Evolutionary conservation across 2,113 vertebrate genomes (phyloP).

Genomic region (Indicator indicator): DNA sequence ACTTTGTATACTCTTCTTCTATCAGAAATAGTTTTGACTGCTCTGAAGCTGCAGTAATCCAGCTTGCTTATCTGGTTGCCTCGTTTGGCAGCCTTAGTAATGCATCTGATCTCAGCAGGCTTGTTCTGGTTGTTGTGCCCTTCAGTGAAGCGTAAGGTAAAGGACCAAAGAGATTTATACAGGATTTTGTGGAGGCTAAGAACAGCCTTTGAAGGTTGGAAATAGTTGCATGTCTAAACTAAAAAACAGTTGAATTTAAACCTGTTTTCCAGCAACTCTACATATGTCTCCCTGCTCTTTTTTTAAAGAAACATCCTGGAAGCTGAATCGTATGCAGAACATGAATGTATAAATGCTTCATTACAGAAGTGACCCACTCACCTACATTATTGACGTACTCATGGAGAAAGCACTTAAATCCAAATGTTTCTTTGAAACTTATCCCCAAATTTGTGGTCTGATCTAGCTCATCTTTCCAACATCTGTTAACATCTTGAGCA

Average conservation of each 20-base stretch:
- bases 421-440: neutral
- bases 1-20: accelerated
- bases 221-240: neutral
- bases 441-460: neutral
- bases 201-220: neutral
- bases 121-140: neutral
- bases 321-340: neutral
- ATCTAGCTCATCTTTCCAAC: neutral
- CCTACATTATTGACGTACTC: neutral
- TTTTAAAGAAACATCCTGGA: neutral
- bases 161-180: neutral
- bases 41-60: neutral
- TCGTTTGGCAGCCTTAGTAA: neutral
- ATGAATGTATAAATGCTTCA: neutral
- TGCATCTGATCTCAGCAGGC: neutral
- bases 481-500: neutral
- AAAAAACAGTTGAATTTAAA: neutral
- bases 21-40: neutral
- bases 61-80: neutral
- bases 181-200: neutral
- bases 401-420: neutral
- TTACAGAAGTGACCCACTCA: neutral
- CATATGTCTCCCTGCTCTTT: neutral
- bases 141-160: neutral
- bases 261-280: neutral